Evolutionary conservation across 2,113 vertebrate species (phyloP), one percentile per base, ranked within the genome.

Genomic region (Orthonyx spaldingii): DNA sequence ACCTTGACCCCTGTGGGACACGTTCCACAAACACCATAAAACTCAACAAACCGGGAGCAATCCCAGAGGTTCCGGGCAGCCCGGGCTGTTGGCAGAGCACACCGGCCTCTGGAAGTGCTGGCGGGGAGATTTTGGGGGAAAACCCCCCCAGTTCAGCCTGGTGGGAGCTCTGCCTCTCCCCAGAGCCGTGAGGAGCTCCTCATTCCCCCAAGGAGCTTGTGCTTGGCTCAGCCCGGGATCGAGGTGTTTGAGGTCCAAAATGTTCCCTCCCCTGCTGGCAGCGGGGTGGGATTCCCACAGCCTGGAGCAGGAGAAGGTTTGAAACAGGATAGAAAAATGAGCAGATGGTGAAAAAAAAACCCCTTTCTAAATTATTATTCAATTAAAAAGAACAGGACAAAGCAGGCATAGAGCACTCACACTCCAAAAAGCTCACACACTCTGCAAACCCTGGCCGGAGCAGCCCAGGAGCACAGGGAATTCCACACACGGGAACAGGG

Each of bases 51-150:
- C 8, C 1, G 5, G 37, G 52, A 35, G 11, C 30, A 27, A 5
- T 42, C 39, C 39, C 66, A 35, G 46, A 33, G 53, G n/a, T 57
- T 17, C 65, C 7, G 7, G 30, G 5, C 57, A 41, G 37, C 44
- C 27, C 0, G 0, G 28, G 14, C 3, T 9, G 22, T 1, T 10
- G 57, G 33, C 15, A 37, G 60, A 17, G 26, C 24, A 30, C 5
- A 1, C 2, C 2, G 4, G 19, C 27, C 63, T 28, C 0, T 0
- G 39, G 27, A 55, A 26, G 35, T 10, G 50, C 50, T 9, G 55
- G 30, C 0, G 2, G 28, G 21, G 21, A 50, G 47, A 22, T 49
- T 22, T 22, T 28, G 10, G 46, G 76, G 30, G 28, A 22, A 19
- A 26, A 12, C 2, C 2, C 16, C 46, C 39, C 2, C 10, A 3